phyloP scores from a whole-genome alignment of 1,140 invertebrate genomes.

The Cyphomyrmex costatus region DNA sequence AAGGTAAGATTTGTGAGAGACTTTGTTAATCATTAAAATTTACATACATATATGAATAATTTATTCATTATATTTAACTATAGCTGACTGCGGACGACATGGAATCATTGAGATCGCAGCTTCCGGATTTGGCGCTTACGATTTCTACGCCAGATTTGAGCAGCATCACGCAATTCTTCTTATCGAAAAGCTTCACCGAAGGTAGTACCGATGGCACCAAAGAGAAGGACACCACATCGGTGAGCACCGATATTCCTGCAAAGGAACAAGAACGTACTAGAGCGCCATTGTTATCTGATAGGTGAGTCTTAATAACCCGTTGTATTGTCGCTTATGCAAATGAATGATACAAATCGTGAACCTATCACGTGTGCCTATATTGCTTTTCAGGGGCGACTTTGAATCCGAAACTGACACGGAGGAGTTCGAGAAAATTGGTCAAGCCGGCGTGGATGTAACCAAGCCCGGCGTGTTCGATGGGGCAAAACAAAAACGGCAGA shows the following conservation, averaged over 20 bases:
- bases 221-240: conserved; percentile 81
- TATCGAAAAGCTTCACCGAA: conserved; percentile 85
- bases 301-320: conserved; percentile 72
- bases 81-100: conserved; percentile 90
- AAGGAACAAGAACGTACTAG: conserved; percentile 79
- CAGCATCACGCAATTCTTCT: conserved; percentile 91
- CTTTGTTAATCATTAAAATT: conserved; percentile 24
- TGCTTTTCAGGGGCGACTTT: conserved; percentile 88
- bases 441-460: conserved; percentile 86
- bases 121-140: conserved; percentile 89
- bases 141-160: conserved; percentile 89
- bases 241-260: conserved; percentile 74
- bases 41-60: not conserved
- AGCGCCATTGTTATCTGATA: conserved; percentile 79
- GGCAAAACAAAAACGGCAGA: conserved; percentile 79
- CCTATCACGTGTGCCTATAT: conserved; percentile 27
- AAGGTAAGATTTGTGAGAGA: conserved; percentile 83
- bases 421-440: conserved; percentile 93
- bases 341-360: not conserved
- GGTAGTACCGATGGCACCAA: conserved; percentile 81
- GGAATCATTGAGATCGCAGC: conserved; percentile 88
- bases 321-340: not conserved
- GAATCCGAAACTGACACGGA: conserved; percentile 94
- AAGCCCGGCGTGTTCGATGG: conserved; percentile 82
- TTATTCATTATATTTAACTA: conserved; percentile 49